These are phyloP conservation scores for Plagodis dolabraria DNA, from an alignment of 2,888 invertebrate species.

Conservation along the genomic window DNA sequence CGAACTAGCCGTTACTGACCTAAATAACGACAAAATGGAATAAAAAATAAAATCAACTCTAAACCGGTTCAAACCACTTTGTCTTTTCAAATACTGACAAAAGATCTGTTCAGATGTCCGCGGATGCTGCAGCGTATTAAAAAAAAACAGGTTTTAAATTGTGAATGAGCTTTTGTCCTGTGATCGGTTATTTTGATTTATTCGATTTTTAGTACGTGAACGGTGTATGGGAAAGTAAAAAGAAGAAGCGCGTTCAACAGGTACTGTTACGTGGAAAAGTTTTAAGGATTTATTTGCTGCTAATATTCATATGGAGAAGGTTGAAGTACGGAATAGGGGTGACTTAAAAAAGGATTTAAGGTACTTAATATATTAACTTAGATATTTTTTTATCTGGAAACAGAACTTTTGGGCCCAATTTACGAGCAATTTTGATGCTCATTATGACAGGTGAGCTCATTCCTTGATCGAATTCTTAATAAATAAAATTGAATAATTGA, in stretches of 20 bases:
- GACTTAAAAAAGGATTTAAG: too few species aligned
- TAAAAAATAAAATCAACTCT: conserved; percentile 47
- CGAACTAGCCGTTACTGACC: conserved; percentile 74
- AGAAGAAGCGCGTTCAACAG: conserved; percentile 76
- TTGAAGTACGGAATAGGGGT: too few species aligned
- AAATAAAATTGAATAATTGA: too few species aligned
- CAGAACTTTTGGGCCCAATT: too few species aligned
- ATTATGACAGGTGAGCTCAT: too few species aligned
- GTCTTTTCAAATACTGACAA: conserved; percentile 72
- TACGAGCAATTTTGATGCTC: too few species aligned
- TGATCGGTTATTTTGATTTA: conserved; percentile 84
- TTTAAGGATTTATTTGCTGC: conserved; percentile 18
- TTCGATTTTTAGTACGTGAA: conserved; percentile 79
- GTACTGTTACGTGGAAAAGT: conserved; percentile 63
- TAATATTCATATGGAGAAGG: background rate
- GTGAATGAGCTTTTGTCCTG: conserved; percentile 76
- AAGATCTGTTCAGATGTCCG: conserved; percentile 72
- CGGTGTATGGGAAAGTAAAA: conserved; percentile 71
- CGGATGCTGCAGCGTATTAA: conserved; percentile 76
- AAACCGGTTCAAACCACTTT: conserved; percentile 76
- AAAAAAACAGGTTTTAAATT: conserved; percentile 72
- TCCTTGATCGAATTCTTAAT: too few species aligned
- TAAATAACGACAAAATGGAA: conserved; percentile 63
- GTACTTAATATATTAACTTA: too few species aligned
- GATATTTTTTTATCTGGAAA: too few species aligned